phyloP scores from a whole-genome alignment of 1,140 invertebrate genomes.

The Lerema accius region DNA sequence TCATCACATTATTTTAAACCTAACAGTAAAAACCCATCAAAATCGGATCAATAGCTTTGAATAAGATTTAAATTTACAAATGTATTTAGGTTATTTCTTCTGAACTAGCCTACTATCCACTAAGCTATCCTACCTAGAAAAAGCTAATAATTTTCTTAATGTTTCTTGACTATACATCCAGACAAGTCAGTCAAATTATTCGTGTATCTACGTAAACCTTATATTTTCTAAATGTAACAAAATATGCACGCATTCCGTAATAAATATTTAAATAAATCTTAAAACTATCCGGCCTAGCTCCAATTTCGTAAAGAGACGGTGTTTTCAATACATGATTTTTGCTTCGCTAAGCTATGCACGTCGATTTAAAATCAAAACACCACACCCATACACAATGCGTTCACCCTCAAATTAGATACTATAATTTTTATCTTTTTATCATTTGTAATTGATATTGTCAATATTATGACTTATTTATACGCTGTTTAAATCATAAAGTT shows the following conservation, averaged over 20 bases:
- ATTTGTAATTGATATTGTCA: neutral
- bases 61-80: neutral
- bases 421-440: slow-evolving; percentile 2
- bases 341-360: slow-evolving; percentile 46
- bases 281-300: slow-evolving; percentile 74
- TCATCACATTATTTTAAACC: too few species aligned
- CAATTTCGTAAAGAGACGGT: slow-evolving; percentile 72
- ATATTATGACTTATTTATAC: slow-evolving; percentile 7
- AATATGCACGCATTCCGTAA: slow-evolving; percentile 48
- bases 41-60: neutral
- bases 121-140: neutral
- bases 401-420: neutral
- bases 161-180: neutral
- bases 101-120: neutral
- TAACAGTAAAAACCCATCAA: neutral
- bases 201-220: slow-evolving; percentile 29
- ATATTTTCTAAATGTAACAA: neutral
- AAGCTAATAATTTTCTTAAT: neutral
- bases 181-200: slow-evolving; percentile 4
- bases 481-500: slow-evolving; percentile 8
- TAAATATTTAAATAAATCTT: slow-evolving; percentile 46
- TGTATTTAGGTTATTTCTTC: neutral
- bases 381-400: slow-evolving; percentile 5
- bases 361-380: slow-evolving; percentile 21
- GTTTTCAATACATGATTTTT: slow-evolving; percentile 45